A percentile compares a stretch with the other conserved stretches of the same genome.
Evolutionary conservation across 2,888 invertebrate species (phyloP).

Genomic region (Boloria selene): DNA sequence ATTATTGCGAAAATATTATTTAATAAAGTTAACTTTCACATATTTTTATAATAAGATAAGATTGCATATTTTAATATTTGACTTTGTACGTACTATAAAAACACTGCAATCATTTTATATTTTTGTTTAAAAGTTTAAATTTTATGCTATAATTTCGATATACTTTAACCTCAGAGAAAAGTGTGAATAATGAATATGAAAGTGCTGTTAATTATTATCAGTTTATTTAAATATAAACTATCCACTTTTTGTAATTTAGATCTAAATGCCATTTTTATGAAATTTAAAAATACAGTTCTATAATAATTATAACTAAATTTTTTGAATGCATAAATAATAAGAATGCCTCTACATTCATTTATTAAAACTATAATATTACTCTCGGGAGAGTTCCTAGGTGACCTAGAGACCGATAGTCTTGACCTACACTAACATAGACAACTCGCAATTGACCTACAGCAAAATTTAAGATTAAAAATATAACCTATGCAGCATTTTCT

Average conservation of each 20-base stretch:
- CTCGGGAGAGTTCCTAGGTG: constrained; percentile 1
- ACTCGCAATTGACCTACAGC: background rate
- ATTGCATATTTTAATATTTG: too few relatives aligned
- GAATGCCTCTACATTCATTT: background rate
- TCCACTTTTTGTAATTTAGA: too few relatives aligned
- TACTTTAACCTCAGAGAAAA: background rate
- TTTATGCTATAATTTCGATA: background rate
- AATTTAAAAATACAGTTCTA: background rate
- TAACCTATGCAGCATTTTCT: background rate
- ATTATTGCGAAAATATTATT: too few relatives aligned
- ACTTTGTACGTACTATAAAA: too few relatives aligned
- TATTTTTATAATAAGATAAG: too few relatives aligned
- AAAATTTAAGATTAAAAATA: background rate
- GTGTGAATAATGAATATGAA: constrained; percentile 1
- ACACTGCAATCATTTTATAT: too few relatives aligned
- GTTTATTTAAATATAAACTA: background rate
- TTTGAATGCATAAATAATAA: constrained; percentile 1
- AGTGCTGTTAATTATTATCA: background rate
- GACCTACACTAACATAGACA: constrained; percentile 4
- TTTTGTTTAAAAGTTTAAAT: too few relatives aligned
- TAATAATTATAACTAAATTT: background rate
- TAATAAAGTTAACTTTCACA: too few relatives aligned
- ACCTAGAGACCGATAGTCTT: constrained; percentile 16
- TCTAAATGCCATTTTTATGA: background rate
- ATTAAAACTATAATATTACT: constrained; percentile 3